Conservation (phyloP, 1,140 invertebrate genomes). For the Scaptomyza pallida region DNA sequence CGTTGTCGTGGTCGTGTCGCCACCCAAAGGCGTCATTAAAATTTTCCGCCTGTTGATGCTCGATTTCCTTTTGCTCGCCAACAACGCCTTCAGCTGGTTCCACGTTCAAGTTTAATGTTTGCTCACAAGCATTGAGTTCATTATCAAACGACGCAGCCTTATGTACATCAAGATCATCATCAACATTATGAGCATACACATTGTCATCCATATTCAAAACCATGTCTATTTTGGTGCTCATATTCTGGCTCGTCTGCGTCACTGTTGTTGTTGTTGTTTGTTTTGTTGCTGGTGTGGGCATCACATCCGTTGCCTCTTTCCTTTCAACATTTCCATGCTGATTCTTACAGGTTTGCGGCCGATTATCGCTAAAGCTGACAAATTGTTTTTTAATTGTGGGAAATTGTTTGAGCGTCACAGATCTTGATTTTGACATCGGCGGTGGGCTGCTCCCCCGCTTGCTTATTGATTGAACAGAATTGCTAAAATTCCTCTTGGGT, state of each 20-base stretch:
- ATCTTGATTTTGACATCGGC: conserved; percentile 18
- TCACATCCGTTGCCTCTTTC: conserved; percentile 20
- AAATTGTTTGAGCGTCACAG: conserved; percentile 44
- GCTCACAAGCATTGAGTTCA: conserved; percentile 61
- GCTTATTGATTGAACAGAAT: conserved; percentile 33
- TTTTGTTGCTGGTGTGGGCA: conserved; percentile 32
- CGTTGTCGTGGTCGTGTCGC: conserved; percentile 53
- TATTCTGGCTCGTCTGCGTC: conserved; percentile 58
- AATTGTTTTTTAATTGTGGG: conserved; percentile 78
- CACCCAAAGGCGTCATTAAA: conserved; percentile 76
- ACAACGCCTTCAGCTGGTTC: conserved; percentile 54
- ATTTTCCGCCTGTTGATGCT: conserved; percentile 82
- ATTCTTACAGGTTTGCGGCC: conserved; percentile 31
- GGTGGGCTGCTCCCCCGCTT: conserved; percentile 5
- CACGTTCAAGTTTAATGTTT: conserved; percentile 77
- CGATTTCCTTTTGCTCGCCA: conserved; percentile 74
- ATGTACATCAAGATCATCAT: conserved; percentile 43
- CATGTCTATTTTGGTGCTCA: conserved; percentile 63
- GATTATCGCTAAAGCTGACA: conserved; percentile 66
- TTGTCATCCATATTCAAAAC: conserved; percentile 18
- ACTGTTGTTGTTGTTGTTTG: conserved; percentile 54
- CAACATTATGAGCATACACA: conserved; percentile 2
- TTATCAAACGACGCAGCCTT: conserved; percentile 66
- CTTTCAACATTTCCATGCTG: conserved; percentile 24
- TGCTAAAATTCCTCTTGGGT: conserved; percentile 31